Conservation (phyloP, 2,113 vertebrate species). For the Tonatia bakeri region DNA sequence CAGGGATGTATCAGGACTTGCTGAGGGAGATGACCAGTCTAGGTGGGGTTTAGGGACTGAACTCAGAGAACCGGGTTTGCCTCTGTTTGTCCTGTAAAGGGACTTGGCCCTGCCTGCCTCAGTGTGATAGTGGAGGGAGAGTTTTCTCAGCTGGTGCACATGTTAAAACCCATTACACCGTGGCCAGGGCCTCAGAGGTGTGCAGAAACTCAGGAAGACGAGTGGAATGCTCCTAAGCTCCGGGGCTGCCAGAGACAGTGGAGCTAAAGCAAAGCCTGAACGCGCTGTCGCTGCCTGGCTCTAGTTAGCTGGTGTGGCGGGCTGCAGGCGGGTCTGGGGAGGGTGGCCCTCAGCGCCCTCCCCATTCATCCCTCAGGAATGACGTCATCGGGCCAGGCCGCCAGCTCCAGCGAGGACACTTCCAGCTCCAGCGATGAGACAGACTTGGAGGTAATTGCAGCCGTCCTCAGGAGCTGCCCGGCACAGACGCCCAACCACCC, state of each 20-base stretch:
- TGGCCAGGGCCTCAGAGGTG: background rate
- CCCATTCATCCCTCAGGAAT: slow-evolving; percentile 61
- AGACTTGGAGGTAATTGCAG: slow-evolving; percentile 76
- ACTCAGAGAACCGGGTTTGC: background rate
- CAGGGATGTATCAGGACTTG: background rate
- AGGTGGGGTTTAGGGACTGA: background rate
- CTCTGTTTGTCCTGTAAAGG: background rate
- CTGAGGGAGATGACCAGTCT: background rate
- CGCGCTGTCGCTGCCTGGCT: rapidly evolving
- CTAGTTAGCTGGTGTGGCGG: background rate
- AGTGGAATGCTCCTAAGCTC: rapidly evolving
- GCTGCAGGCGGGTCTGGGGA: background rate
- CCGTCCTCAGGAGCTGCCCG: background rate
- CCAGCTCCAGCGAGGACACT: slow-evolving; percentile 78
- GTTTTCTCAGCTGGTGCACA: background rate
- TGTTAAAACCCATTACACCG: background rate
- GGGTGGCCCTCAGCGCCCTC: background rate
- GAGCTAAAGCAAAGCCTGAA: background rate
- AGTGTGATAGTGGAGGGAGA: background rate
- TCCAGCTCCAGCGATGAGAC: slow-evolving; percentile 79
- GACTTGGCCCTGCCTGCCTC: background rate
- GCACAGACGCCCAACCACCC: background rate
- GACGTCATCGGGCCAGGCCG: background rate
- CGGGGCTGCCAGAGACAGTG: background rate
- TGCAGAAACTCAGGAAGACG: rapidly evolving